These are phyloP conservation scores for Volucella bombylans DNA, from an alignment of 2,888 invertebrate genomes.

Conservation along the genomic window DNA sequence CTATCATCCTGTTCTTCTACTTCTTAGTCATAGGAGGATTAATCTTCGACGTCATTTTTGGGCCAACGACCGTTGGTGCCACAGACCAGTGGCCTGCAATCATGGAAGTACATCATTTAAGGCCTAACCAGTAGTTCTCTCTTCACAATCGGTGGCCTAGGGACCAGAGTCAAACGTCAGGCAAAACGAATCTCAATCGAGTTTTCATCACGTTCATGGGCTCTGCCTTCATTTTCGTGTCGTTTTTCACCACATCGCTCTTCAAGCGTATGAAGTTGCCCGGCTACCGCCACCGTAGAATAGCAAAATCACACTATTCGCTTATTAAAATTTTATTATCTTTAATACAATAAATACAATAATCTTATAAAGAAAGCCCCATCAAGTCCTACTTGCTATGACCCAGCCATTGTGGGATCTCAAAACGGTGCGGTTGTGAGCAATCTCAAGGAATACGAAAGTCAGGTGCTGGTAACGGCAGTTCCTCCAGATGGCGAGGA, in stretches of 20 bases:
- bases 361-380: conserved; percentile 82
- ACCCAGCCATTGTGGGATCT: conserved; percentile 85
- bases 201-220: conserved; percentile 91
- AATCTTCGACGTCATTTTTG: conserved; percentile 99
- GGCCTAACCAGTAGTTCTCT: conserved; percentile 98
- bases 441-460: conserved; percentile 96
- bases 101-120: conserved; percentile 99
- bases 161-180: conserved; percentile 96
- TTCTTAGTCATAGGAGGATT: conserved; percentile 99
- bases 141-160: conserved; percentile 97
- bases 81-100: conserved; percentile 98
- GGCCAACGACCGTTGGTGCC: conserved; percentile 98
- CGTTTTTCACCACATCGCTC: conserved; percentile 97
- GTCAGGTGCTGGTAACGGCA: conserved; percentile 95
- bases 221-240: conserved; percentile 94
- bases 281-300: conserved; percentile 86
- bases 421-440: conserved; percentile 82
- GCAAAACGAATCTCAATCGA: conserved; percentile 93
- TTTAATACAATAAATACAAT: conserved; percentile 65
- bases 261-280: conserved; percentile 99
- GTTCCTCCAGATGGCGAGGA: conserved; percentile 92
- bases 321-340: conserved; percentile 52
- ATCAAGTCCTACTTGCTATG: conserved; percentile 86
- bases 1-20: conserved; percentile 94
- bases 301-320: not conserved